These are phyloP conservation scores for Chaetura pelagica DNA, from an alignment of 2,113 vertebrate species.

Conservation along the genomic window DNA sequence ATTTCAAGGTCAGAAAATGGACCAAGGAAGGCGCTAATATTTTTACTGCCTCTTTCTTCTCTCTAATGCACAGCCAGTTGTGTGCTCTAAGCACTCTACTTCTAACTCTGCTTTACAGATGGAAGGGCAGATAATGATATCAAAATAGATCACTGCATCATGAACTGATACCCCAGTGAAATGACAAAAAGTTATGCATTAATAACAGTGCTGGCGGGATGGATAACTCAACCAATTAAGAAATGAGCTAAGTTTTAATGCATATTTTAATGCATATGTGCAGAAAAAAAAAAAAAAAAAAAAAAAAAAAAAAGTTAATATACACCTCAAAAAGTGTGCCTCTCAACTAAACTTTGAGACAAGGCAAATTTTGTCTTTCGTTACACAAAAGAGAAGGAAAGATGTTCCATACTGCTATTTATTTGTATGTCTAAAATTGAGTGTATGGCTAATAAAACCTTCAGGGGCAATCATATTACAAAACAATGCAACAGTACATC, in stretches of 20 bases:
- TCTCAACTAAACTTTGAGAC: neutral
- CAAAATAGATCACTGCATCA: constrained; percentile 3
- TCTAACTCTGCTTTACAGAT: constrained; percentile 2
- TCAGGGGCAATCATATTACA: neutral
- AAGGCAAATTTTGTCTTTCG: neutral
- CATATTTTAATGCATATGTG: neutral
- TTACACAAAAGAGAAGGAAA: neutral
- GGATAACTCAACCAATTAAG: neutral
- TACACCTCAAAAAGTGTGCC: neutral
- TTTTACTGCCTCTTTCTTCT: neutral
- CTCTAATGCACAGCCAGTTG: neutral
- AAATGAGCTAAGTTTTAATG: neutral
- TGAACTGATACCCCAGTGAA: neutral
- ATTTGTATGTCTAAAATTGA: neutral
- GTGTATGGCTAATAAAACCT: neutral
- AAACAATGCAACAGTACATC: neutral
- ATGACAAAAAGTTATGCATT: neutral
- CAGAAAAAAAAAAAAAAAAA: too few species aligned
- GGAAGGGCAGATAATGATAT: neutral
- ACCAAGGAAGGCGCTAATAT: neutral
- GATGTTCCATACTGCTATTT: neutral
- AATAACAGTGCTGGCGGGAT: constrained; percentile 2
- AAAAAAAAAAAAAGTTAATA: too few species aligned
- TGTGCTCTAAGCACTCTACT: neutral
- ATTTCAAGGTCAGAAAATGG: constrained; percentile 11